Conservation (phyloP, 2,888 invertebrate species). For the Selenia dentaria region DNA sequence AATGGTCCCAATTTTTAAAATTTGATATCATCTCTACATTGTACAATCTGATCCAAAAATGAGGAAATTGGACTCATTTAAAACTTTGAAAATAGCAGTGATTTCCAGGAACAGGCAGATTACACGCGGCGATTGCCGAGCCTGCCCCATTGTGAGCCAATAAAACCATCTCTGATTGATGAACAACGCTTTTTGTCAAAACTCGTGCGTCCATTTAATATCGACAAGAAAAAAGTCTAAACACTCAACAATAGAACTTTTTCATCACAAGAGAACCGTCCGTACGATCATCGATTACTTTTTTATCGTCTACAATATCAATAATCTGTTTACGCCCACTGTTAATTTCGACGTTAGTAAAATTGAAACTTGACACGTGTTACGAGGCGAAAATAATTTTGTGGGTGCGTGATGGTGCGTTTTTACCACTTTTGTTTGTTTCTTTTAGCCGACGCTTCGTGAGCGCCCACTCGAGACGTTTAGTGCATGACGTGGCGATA, state of each 20-base stretch:
- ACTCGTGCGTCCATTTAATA: constrained; percentile 68
- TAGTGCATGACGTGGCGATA: constrained; percentile 76
- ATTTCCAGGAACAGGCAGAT: constrained; percentile 71
- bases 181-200: constrained; percentile 73
- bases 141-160: constrained; percentile 72
- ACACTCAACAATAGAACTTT: constrained; percentile 75
- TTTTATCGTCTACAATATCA: constrained; percentile 81
- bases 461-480: constrained; percentile 64
- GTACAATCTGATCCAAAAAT: constrained; percentile 25
- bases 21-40: constrained; percentile 27
- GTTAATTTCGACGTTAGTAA: constrained; percentile 81
- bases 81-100: constrained; percentile 59
- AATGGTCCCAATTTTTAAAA: constrained; percentile 36
- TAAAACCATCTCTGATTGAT: constrained; percentile 81
- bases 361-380: constrained; percentile 84
- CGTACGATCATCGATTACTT: constrained; percentile 82
- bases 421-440: constrained; percentile 78
- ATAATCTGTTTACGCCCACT: constrained; percentile 83
- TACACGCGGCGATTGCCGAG: constrained; percentile 62
- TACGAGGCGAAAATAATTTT: constrained; percentile 80
- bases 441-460: constrained; percentile 72
- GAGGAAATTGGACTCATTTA: constrained; percentile 66
- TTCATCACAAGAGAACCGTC: constrained; percentile 62
- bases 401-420: constrained; percentile 79
- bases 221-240: constrained; percentile 62